Evolutionary conservation across 2,888 invertebrate species (phyloP), one percentile per base, ranked within the genome.

Genomic region (Yponomeuta plumbellus): DNA sequence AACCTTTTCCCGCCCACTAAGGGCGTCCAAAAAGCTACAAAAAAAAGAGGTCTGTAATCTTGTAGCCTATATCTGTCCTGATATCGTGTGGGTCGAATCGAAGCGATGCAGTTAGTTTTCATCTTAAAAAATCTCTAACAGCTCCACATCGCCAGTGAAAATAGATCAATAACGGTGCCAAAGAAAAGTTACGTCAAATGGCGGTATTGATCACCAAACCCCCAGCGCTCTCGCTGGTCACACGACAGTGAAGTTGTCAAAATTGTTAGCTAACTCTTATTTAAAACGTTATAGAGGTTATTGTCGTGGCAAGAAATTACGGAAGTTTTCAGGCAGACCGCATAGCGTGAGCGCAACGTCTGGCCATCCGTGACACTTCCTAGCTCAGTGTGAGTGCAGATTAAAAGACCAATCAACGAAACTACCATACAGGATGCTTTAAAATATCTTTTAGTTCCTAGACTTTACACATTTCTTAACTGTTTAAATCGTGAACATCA

Each of bases 351-450:
- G 39, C 39, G 22, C 22, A 59, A 39, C 26, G 66, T 44, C 39
- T 66, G 64, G 17, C 67, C 65, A 61, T 56, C 68, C 68, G 66
- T 68, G 63, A 67, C 63, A 34, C 67, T 68, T 68, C 67, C 67
- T 66, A 67, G 11, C 59, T n/a, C 22, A 22, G 23, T 23, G 13
- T 59, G 59, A 59, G 59, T 23, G 23, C 59, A 59, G 23, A 59
- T 23, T 59, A 6, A 59, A 59, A 22, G 22, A 59, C 13, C 23
- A 21, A 59, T 59, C 21, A 59, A 52, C 21, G 21, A 59, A 23
- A 59, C 34, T 59, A 59, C 44, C 17, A 22, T 23, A 1, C 11
- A 13, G 23, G 59, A 23, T 59, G n/a, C 22, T 22, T 13, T 21
- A 10, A 57, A 8, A 34, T 8, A 8, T 34, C 34, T 8, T 34